These are phyloP conservation scores for Pammene fasciana DNA, from an alignment of 2,888 invertebrate genomes.

Conservation along the genomic window DNA sequence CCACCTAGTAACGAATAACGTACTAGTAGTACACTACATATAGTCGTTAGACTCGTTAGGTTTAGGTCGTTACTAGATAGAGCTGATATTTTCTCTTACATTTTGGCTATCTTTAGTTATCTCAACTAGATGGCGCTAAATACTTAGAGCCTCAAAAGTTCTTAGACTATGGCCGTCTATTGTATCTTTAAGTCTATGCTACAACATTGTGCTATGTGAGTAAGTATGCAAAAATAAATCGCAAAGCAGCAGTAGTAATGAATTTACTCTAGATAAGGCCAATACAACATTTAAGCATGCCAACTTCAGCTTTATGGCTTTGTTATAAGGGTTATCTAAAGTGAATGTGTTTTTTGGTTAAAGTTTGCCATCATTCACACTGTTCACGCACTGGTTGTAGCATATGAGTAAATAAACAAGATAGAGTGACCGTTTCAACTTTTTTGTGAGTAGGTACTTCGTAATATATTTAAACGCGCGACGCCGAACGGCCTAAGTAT, in stretches of 20 bases:
- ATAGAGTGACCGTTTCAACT: background rate
- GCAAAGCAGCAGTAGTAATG: slow-evolving; percentile 6
- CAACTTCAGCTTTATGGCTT: slow-evolving; percentile 48
- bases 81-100: too few relatives aligned
- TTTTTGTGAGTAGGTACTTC: too few relatives aligned
- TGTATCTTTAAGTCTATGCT: too few relatives aligned
- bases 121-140: too few relatives aligned
- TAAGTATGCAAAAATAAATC: slow-evolving; percentile 10
- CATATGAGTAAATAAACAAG: background rate
- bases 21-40: too few relatives aligned
- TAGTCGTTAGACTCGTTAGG: too few relatives aligned
- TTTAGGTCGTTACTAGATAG: too few relatives aligned
- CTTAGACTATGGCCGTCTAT: too few relatives aligned
- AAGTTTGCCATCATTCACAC: slow-evolving; percentile 59
- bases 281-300: slow-evolving; percentile 41
- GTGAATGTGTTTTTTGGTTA: slow-evolving; percentile 43
- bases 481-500: background rate
- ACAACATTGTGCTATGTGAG: background rate
- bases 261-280: slow-evolving; percentile 49
- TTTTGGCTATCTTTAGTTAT: too few relatives aligned
- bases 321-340: slow-evolving; percentile 43
- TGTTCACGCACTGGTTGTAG: slow-evolving; percentile 75
- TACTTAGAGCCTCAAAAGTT: too few relatives aligned
- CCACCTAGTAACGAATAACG: too few relatives aligned
- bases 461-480: background rate